phyloP scores from a whole-genome alignment of 2,888 invertebrate genomes.

The Chrysomela aeneicollis region DNA sequence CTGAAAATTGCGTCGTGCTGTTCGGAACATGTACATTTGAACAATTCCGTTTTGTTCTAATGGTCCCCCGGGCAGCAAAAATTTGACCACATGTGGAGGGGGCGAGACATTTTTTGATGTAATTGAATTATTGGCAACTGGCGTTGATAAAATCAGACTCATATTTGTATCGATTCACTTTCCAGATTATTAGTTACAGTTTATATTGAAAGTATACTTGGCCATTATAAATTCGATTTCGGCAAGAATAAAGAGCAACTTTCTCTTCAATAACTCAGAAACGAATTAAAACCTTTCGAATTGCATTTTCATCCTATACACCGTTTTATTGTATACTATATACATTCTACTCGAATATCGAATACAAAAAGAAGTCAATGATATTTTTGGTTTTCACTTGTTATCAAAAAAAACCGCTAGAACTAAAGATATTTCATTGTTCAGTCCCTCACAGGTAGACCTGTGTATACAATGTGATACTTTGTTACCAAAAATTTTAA shows the following conservation, averaged over 20 bases:
- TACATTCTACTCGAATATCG: no score
- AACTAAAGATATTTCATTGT: neutral
- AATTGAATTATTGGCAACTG: slow-evolving; percentile 34
- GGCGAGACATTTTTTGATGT: slow-evolving; percentile 26
- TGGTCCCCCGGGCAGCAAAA: slow-evolving; percentile 25
- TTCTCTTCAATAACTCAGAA: no score
- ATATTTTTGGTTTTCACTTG: no score
- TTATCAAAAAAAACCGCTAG: no score
- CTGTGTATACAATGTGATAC: neutral
- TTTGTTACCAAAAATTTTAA: slow-evolving; percentile 41
- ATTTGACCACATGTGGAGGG: slow-evolving; percentile 30
- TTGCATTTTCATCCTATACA: no score
- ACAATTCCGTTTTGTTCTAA: slow-evolving; percentile 35
- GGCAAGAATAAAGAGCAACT: no score
- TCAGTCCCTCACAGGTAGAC: neutral
- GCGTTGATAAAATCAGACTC: neutral
- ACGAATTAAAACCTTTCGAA: no score
- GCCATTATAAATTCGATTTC: no score
- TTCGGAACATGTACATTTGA: slow-evolving; percentile 26
- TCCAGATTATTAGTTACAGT: no score
- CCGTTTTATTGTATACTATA: no score
- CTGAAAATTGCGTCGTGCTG: slow-evolving; percentile 44
- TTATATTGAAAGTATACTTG: no score
- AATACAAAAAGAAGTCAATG: no score
- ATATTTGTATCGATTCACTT: neutral